Base-by-base conservation (phyloP, 2,888 invertebrate genomes). In the Himalopsyche tibetana region DNA sequence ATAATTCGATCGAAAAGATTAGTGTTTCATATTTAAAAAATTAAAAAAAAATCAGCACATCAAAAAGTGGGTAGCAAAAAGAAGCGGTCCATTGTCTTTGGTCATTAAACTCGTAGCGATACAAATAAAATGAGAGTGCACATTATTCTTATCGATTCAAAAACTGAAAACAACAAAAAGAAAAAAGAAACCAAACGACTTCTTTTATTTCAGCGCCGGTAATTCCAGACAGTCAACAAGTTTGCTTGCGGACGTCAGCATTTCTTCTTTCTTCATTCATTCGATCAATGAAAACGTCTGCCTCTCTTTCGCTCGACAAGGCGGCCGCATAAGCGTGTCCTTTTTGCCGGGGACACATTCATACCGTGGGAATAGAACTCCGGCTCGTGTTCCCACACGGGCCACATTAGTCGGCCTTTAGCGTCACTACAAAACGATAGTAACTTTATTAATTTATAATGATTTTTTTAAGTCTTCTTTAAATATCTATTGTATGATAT, bases 381-480 rank as follows among this genome's bases (percentile, higher is more conserved):
- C 84, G 88, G 88, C 88, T 88, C 88, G 88, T 88, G 88, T 88
- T 86, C 88, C 88, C 88, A 88, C 88, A 88, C 87, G 88, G 87
- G 88, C 87, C 88, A 88, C 87, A 88, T 87, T 88, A 88, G 86
- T 86, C 80, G 82, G 74, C 74, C 56, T 74, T 74, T 74, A 74
- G 74, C 74, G 11, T 28, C 74, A 15, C 74, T 36, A 15, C 74
- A 12, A 74, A 74, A 36, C 1, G 2, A 38, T 74, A 38, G 74
- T 36, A 74, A 74, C 74, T 74, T 8, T 6, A 17, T 82, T 82
- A 42, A 19, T 82, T 11, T 5, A 4, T 19, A 19, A 63, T 63
- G 1, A 19, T 56, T 56, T 42, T 42, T 42, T 42, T 42, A 8
- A 42, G 5, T 42, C 63, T 63, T 19, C 1, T 2, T 6, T 4